Conservation (phyloP, 2,888 invertebrate species). For the Lamellibrachia satsuma region DNA sequence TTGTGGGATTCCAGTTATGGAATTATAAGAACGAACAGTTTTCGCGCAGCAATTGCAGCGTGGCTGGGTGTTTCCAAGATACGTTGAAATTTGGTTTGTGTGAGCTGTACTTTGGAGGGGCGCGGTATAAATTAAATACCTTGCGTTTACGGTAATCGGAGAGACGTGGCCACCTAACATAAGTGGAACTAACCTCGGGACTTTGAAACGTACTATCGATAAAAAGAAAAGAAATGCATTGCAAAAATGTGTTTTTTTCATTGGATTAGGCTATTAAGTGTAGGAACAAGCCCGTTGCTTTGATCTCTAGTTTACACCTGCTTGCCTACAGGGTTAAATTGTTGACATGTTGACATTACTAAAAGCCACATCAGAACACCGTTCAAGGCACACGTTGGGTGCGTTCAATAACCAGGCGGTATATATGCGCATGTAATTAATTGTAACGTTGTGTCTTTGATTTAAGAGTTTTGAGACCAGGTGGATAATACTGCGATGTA, state of each 20-base stretch:
- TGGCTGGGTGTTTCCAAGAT: too few relatives aligned
- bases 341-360: background rate
- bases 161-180: background rate
- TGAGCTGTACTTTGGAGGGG: too few relatives aligned
- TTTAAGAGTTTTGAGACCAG: background rate
- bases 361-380: background rate
- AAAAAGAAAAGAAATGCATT: background rate
- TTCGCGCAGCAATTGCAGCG: too few relatives aligned
- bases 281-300: background rate
- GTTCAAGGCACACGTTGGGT: background rate
- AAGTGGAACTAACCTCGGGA: background rate
- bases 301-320: background rate
- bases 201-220: background rate
- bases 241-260: background rate
- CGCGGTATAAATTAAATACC: too few relatives aligned
- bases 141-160: background rate
- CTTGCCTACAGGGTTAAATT: background rate
- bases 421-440: conserved; percentile 22
- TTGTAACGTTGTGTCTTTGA: conserved; percentile 23
- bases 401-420: background rate
- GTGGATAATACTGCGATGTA: background rate
- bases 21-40: too few relatives aligned
- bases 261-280: background rate
- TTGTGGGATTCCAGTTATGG: too few relatives aligned
- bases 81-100: too few relatives aligned